Percentiles rank a stretch among this genome's conserved stretches.
phyloP scores from a whole-genome alignment of 2,797 vertebrate genomes.

The Acomys russatus region DNA sequence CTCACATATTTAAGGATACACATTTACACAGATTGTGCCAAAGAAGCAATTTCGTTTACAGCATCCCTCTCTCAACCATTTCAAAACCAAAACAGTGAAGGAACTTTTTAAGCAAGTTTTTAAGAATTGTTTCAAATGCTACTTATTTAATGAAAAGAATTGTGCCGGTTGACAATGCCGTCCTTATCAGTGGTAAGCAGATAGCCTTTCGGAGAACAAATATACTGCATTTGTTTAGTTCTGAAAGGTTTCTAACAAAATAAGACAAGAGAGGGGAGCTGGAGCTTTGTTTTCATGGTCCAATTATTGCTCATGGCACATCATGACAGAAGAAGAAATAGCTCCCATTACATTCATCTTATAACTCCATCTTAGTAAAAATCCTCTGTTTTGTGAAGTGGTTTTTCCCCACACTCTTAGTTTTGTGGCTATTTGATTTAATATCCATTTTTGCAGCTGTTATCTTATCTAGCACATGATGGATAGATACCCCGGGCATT shows the following conservation, averaged over 20 bases:
- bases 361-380: neutral
- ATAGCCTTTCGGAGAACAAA: neutral
- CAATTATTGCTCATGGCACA: neutral
- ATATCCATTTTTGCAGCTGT: neutral
- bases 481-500: too few relatives aligned
- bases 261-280: neutral
- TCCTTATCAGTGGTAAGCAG: neutral
- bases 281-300: conserved; percentile 32
- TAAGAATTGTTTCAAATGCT: neutral
- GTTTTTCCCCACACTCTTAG: neutral
- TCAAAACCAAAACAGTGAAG: neutral
- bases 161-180: neutral
- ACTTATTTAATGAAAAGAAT: neutral
- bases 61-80: neutral
- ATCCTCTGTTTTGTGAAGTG: neutral
- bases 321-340: neutral
- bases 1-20: neutral
- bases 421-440: neutral
- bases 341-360: neutral
- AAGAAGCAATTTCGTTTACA: conserved; percentile 60
- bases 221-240: conserved; percentile 2
- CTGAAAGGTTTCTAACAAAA: conserved; percentile 29
- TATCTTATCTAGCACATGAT: neutral
- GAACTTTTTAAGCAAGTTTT: neutral
- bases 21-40: neutral